A percentile compares a stretch with the other conserved stretches of the same genome.
Conservation (phyloP, 1,140 invertebrate species). For the Drosophila setifemur region DNA sequence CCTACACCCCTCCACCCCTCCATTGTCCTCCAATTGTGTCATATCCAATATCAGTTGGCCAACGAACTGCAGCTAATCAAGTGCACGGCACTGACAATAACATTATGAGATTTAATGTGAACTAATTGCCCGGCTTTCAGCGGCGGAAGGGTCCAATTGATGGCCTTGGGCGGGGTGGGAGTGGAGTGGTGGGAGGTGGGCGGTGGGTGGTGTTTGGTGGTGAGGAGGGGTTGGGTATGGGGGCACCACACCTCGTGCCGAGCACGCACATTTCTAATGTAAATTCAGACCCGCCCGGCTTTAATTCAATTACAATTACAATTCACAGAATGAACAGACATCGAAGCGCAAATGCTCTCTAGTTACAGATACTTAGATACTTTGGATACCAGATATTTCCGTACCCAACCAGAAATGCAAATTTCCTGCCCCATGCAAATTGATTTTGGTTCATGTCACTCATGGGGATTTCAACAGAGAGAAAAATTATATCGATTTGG, state of each 20-base stretch:
- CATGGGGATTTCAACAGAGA: neutral
- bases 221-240: neutral
- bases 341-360: conserved; percentile 29
- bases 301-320: conserved; percentile 70
- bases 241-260: conserved; percentile 25
- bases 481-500: neutral
- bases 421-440: conserved; percentile 19
- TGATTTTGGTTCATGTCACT: conserved; percentile 40
- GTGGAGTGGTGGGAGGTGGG: neutral
- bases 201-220: too few relatives aligned
- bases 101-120: conserved; percentile 78
- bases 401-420: conserved; percentile 25
- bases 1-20: neutral
- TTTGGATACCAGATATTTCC: conserved; percentile 22
- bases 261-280: conserved; percentile 57
- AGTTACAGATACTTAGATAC: neutral
- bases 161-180: conserved; percentile 28
- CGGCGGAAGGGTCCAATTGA: conserved; percentile 67
- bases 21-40: neutral
- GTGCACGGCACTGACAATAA: conserved; percentile 53
- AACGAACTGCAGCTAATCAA: conserved; percentile 61
- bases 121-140: conserved; percentile 59
- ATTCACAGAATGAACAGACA: conserved; percentile 8
- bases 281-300: conserved; percentile 23
- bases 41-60: conserved; percentile 57